phyloP scores from a whole-genome alignment of 2,888 invertebrate species.

The Drosophila diplacantha region DNA sequence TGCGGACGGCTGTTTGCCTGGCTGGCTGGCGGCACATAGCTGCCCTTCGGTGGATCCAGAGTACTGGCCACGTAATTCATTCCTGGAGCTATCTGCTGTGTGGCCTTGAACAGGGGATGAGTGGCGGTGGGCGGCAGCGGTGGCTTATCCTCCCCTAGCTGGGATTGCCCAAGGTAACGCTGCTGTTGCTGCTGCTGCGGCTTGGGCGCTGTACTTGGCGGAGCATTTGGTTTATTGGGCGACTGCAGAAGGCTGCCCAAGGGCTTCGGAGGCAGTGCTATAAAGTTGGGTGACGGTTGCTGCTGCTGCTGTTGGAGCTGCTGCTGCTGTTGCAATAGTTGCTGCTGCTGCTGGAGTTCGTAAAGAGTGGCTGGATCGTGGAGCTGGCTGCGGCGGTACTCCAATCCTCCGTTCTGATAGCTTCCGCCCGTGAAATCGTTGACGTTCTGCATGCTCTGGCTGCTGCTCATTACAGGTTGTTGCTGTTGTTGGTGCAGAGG shows the following conservation, averaged over 20 bases:
- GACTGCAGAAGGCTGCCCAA: constrained; percentile 61
- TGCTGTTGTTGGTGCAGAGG: constrained; percentile 56
- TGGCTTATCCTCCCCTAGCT: constrained; percentile 78
- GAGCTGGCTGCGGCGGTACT: constrained; percentile 67
- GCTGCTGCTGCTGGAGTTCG: constrained; percentile 51
- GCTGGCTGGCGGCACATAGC: constrained; percentile 81
- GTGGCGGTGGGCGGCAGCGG: constrained; percentile 85
- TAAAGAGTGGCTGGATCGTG: constrained; percentile 82
- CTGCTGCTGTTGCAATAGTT: constrained; percentile 14
- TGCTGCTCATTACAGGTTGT: constrained; percentile 72
- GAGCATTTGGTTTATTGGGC: constrained; percentile 76
- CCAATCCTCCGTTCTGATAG: constrained; percentile 62
- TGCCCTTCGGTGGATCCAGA: constrained; percentile 85
- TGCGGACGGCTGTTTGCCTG: constrained; percentile 34
- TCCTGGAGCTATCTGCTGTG: constrained; percentile 67
- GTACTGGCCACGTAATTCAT: constrained; percentile 84
- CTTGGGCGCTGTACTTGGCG: constrained; percentile 60
- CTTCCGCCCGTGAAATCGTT: constrained; percentile 61
- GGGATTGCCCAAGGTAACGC: constrained; percentile 44
- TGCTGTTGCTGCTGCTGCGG: constrained; percentile 55
- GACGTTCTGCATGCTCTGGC: constrained; percentile 78
- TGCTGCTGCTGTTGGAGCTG: constrained; percentile 49
- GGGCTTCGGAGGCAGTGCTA: constrained; percentile 72
- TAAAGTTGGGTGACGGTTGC: constrained; percentile 78
- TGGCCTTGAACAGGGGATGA: constrained; percentile 82